A percentile compares a stretch with the other conserved stretches of the same genome.
Evolutionary conservation across 2,888 invertebrate genomes (phyloP).

Genomic region (Himalopsyche kuldschensis): DNA sequence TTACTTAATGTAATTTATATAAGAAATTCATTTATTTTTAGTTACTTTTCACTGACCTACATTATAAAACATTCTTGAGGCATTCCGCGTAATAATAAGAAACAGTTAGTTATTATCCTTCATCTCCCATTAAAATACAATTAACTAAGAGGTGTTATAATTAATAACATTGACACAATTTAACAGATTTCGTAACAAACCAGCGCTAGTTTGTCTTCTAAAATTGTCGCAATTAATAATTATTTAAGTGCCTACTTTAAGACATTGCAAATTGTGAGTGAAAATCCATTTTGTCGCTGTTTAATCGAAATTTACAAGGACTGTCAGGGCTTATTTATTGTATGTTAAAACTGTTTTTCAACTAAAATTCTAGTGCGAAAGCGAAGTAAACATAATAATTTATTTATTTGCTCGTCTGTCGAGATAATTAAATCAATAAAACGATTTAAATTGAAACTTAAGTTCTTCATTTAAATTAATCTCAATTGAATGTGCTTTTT

Average conservation of each 20-base stretch:
- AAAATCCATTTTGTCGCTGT: background rate
- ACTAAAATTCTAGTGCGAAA: background rate
- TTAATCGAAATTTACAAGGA: background rate
- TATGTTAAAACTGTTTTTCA: background rate
- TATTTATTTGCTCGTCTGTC: too few species aligned
- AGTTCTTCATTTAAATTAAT: too few species aligned
- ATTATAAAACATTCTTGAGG: background rate
- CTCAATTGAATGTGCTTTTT: too few species aligned
- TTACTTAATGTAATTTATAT: too few species aligned
- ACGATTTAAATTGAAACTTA: too few species aligned
- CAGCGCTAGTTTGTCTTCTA: background rate
- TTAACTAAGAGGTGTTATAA: background rate
- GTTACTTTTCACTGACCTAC: background rate
- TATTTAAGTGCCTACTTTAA: background rate
- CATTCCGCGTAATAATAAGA: background rate
- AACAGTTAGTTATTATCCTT: background rate
- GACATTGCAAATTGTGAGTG: background rate
- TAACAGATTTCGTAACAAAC: background rate
- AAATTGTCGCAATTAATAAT: background rate
- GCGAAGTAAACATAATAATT: too few species aligned
- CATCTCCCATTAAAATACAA: background rate
- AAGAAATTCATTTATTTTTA: background rate
- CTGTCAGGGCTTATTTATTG: background rate
- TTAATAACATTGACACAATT: background rate
- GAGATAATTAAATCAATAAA: too few species aligned